A percentile compares a stretch with the other conserved stretches of the same genome.
Conservation (phyloP, 2,888 invertebrate genomes). For the Melieria omissa region DNA sequence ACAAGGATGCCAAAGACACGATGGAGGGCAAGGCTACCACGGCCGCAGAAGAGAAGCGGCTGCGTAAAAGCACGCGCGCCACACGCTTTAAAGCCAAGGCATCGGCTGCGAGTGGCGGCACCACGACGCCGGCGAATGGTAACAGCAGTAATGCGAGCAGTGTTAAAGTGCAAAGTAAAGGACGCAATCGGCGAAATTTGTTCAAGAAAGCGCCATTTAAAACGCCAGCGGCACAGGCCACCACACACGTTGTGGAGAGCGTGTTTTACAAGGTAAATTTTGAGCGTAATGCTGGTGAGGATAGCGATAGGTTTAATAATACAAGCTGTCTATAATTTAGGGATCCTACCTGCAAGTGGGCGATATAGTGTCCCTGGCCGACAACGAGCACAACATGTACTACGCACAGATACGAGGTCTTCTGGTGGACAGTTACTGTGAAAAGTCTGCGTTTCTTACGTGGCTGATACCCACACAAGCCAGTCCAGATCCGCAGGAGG, state of each 20-base stretch:
- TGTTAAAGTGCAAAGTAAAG: slow-evolving; percentile 67
- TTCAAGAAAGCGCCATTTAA: slow-evolving; percentile 84
- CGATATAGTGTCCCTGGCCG: slow-evolving; percentile 88
- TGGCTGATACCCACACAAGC: slow-evolving; percentile 90
- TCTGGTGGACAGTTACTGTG: slow-evolving; percentile 90
- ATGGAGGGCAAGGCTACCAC: slow-evolving; percentile 43
- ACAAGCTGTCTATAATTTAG: slow-evolving; percentile 23
- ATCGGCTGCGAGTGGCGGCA: slow-evolving; percentile 50
- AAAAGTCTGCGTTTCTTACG: slow-evolving; percentile 91
- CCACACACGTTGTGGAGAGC: slow-evolving; percentile 82
- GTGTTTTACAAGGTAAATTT: slow-evolving; percentile 75
- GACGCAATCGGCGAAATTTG: slow-evolving; percentile 80
- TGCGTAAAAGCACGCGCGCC: slow-evolving; percentile 54
- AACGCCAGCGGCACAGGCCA: slow-evolving; percentile 83
- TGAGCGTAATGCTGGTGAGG: background rate
- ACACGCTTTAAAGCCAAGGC: slow-evolving; percentile 66
- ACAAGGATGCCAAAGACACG: slow-evolving; percentile 50
- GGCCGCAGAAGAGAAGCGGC: slow-evolving; percentile 54
- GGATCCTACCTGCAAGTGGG: slow-evolving; percentile 85
- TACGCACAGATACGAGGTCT: slow-evolving; percentile 92
- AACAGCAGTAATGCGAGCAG: slow-evolving; percentile 17
- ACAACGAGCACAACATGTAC: slow-evolving; percentile 79
- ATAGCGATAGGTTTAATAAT: background rate
- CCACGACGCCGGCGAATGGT: slow-evolving; percentile 43
- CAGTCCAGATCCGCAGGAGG: slow-evolving; percentile 80